These are phyloP conservation scores for Clamator glandarius DNA, from an alignment of 2,797 vertebrate species.

Conservation along the genomic window DNA sequence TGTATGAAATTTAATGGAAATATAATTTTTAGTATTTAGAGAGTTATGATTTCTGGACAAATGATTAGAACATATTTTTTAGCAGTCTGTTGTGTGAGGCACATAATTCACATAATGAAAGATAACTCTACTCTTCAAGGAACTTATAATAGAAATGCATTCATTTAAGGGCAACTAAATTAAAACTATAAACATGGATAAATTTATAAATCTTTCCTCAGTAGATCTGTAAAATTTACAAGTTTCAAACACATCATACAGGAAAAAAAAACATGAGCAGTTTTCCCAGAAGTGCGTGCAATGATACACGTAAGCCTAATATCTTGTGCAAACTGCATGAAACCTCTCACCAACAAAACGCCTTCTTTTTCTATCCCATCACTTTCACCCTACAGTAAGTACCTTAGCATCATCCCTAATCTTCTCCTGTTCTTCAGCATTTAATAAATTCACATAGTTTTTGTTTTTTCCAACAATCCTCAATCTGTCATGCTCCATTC, in stretches of 20 bases:
- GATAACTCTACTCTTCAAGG: neutral
- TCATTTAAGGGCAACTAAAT: neutral
- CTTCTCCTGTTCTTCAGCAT: neutral
- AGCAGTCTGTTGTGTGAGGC: neutral
- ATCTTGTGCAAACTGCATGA: neutral
- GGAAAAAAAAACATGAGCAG: neutral
- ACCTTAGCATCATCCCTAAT: neutral
- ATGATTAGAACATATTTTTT: neutral
- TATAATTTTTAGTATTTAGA: neutral
- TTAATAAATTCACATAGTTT: neutral
- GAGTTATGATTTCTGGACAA: neutral
- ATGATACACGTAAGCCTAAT: neutral
- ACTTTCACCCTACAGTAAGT: neutral
- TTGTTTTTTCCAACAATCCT: neutral
- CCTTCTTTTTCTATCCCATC: neutral
- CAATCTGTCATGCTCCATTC: neutral
- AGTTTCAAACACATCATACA: neutral
- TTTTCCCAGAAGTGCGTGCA: neutral
- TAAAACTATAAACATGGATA: neutral
- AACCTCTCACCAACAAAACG: neutral
- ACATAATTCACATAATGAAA: neutral
- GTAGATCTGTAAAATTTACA: neutral
- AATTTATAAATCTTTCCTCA: neutral
- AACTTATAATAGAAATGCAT: neutral
- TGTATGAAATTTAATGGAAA: neutral